phyloP scores from a whole-genome alignment of 1,140 invertebrate species.

The Drosophila arizonae region DNA sequence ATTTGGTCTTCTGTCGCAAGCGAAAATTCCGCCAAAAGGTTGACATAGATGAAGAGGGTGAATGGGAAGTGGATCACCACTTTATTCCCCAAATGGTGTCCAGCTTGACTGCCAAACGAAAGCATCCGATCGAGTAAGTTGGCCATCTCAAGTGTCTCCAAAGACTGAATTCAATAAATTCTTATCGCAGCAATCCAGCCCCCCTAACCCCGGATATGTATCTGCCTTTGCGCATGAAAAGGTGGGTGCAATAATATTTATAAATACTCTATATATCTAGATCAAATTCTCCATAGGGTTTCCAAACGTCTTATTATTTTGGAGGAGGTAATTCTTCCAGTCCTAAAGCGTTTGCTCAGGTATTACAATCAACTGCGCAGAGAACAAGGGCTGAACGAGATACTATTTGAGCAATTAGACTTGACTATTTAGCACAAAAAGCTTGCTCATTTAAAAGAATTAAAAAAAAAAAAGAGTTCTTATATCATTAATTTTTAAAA shows the following conservation, averaged over 20 bases:
- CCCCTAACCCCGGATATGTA: neutral
- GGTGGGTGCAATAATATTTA: constrained; percentile 4
- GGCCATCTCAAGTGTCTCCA: too few species aligned
- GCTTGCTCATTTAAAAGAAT: too few species aligned
- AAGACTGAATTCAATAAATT: too few species aligned
- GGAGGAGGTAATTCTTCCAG: neutral
- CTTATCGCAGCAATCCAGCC: neutral
- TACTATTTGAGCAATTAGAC: too few species aligned
- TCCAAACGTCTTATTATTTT: neutral
- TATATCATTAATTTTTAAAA: too few species aligned
- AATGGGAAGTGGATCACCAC: neutral
- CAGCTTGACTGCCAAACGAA: too few species aligned
- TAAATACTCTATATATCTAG: too few species aligned
- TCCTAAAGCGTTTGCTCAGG: neutral
- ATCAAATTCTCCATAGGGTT: neutral
- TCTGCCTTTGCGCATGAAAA: constrained; percentile 8
- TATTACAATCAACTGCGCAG: neutral
- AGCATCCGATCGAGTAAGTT: too few species aligned
- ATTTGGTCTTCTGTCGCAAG: neutral
- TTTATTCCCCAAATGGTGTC: too few species aligned
- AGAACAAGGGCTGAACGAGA: neutral
- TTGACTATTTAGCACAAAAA: too few species aligned
- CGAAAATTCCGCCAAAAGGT: neutral
- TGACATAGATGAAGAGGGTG: neutral
- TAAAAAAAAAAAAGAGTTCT: too few species aligned